Evolutionary conservation across 53 echinoderm and acorn worm genomes (phyloP).

Genomic region (Glandiceps talaboti): DNA sequence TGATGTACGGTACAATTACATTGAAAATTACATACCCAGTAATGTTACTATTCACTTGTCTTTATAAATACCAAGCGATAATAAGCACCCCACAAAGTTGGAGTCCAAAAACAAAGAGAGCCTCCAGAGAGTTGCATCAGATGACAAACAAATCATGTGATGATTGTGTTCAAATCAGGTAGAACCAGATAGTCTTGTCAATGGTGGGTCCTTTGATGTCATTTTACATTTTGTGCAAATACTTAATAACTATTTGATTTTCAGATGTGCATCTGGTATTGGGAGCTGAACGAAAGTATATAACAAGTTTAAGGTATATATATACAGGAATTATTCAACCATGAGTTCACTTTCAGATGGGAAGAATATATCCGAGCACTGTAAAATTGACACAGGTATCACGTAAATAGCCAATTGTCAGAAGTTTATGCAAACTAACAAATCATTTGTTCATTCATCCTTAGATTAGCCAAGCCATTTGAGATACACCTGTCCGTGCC

Average conservation of each 20-base stretch:
- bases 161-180: background rate
- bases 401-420: background rate
- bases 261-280: background rate
- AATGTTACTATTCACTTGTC: background rate
- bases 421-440: background rate
- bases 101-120: background rate
- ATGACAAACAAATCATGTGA: background rate
- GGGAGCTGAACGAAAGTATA: background rate
- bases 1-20: background rate
- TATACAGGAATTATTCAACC: background rate
- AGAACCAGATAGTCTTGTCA: background rate
- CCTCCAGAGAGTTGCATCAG: background rate
- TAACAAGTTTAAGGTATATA: background rate
- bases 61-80: background rate
- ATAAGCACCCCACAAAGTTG: background rate
- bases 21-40: background rate
- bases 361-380: background rate
- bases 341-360: background rate
- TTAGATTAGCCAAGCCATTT: background rate
- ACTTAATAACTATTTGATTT: background rate
- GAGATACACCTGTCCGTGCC: background rate
- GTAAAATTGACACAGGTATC: background rate
- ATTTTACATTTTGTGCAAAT: background rate
- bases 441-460: background rate
- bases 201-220: conserved; percentile 1